phyloP scores from a whole-genome alignment of 1,140 invertebrate genomes.

The Ceratosolen solmsi region DNA sequence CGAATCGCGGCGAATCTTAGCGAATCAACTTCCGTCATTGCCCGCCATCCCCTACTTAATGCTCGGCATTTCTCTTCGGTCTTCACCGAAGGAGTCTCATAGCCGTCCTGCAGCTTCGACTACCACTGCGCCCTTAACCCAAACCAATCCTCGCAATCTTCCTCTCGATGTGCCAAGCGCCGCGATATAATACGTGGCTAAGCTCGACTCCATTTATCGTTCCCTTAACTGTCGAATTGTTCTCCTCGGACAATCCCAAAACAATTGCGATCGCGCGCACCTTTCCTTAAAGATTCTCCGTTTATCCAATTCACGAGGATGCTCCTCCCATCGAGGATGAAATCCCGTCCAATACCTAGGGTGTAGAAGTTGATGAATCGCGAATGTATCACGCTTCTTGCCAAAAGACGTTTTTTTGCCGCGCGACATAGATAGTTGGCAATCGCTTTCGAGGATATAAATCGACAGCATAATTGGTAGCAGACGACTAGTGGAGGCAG shows the following conservation, averaged over 20 bases:
- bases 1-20: conserved; percentile 70
- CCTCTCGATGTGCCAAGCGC: background rate
- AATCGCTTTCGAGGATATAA: conserved; percentile 55
- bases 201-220: too few relatives aligned
- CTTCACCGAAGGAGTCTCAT: conserved; percentile 62
- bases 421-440: conserved; percentile 44
- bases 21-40: conserved; percentile 74
- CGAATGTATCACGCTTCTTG: conserved; percentile 29
- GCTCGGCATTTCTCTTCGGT: conserved; percentile 71
- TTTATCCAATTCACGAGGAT: too few relatives aligned
- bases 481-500: conserved; percentile 54
- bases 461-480: conserved; percentile 61
- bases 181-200: background rate
- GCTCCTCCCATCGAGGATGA: too few relatives aligned
- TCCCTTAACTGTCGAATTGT: too few relatives aligned
- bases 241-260: too few relatives aligned
- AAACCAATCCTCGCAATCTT: background rate
- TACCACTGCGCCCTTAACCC: too few relatives aligned
- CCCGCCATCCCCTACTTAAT: conserved; percentile 69
- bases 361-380: background rate
- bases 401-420: conserved; percentile 49
- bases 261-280: conserved; percentile 11
- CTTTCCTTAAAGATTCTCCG: too few relatives aligned
- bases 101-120: background rate
- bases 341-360: background rate